Conservation (phyloP, 2,888 invertebrate species). For the Acleris sparsana region DNA sequence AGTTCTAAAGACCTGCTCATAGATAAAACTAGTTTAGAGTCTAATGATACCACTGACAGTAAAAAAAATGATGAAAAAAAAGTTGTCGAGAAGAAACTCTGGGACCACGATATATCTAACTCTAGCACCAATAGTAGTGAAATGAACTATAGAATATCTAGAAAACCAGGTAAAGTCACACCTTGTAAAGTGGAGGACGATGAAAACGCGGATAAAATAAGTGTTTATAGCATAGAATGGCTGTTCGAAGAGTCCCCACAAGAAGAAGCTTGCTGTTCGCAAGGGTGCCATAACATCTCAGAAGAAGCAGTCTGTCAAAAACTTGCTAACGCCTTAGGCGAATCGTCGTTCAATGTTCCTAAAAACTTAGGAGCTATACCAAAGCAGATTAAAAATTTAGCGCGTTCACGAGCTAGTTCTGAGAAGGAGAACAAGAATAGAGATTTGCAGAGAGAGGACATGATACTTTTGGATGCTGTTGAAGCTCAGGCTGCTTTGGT, state of each 20-base stretch:
- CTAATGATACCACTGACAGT: conserved; percentile 73
- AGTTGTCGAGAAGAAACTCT: conserved; percentile 66
- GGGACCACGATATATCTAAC: conserved; percentile 83
- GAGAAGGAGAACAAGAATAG: conserved; percentile 82
- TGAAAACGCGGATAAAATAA: conserved; percentile 73
- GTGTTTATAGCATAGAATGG: conserved; percentile 78
- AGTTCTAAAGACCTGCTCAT: conserved; percentile 88
- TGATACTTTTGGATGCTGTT: conserved; percentile 73
- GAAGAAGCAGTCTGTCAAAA: conserved; percentile 65
- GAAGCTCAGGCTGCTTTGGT: conserved; percentile 83
- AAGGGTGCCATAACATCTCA: conserved; percentile 34
- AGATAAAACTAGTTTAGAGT: conserved; percentile 82
- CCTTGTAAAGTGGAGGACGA: conserved; percentile 61
- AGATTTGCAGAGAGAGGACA: conserved; percentile 75
- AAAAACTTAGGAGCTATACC: conserved; percentile 89
- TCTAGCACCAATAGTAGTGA: conserved; percentile 83
- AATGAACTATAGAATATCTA: conserved; percentile 68
- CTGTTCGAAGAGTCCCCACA: conserved; percentile 71
- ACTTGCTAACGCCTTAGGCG: conserved; percentile 67
- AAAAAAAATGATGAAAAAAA: conserved; percentile 59
- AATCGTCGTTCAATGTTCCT: conserved; percentile 78
- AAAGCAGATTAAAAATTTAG: conserved; percentile 85
- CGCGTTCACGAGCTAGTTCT: conserved; percentile 82
- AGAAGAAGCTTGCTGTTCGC: conserved; percentile 35
- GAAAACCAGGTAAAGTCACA: conserved; percentile 52